phyloP scores from a whole-genome alignment of 2,888 invertebrate genomes.

The Lasius platythorax region DNA sequence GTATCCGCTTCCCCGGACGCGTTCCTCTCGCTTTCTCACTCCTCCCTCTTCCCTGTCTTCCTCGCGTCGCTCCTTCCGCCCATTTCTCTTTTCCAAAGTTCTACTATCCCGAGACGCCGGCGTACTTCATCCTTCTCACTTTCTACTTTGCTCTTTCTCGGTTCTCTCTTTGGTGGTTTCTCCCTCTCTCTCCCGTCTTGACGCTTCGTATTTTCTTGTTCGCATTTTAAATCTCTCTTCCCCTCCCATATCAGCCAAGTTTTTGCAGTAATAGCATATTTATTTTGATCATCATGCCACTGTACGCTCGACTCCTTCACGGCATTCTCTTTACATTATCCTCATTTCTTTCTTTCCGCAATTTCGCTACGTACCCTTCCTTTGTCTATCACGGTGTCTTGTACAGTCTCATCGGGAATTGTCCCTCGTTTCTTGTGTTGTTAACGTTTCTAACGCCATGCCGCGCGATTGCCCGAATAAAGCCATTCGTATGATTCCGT shows the following conservation, averaged over 20 bases:
- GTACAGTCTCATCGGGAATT: slow-evolving; percentile 31
- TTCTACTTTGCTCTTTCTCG: slow-evolving; percentile 51
- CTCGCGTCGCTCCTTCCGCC: slow-evolving; percentile 38
- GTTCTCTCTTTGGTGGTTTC: background rate
- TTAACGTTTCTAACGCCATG: slow-evolving; percentile 6
- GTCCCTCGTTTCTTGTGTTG: slow-evolving; percentile 21
- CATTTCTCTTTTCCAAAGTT: slow-evolving; percentile 49
- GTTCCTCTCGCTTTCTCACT: background rate
- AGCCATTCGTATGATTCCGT: slow-evolving; percentile 37
- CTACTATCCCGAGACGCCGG: slow-evolving; percentile 23
- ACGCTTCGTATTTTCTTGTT: slow-evolving; percentile 22
- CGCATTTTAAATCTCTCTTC: slow-evolving; percentile 43
- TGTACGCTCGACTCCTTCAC: slow-evolving; percentile 1
- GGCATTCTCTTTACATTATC: background rate
- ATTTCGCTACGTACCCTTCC: slow-evolving; percentile 5
- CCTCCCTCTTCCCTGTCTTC: background rate
- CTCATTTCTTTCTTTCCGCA: slow-evolving; percentile 33
- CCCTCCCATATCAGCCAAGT: slow-evolving; percentile 16
- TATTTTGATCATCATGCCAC: slow-evolving; percentile 31
- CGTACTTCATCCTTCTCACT: slow-evolving; percentile 49
- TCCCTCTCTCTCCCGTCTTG: background rate
- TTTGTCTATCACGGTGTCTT: background rate
- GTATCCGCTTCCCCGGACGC: slow-evolving; percentile 41
- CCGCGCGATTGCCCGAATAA: slow-evolving; percentile 37
- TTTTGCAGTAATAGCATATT: slow-evolving; percentile 50